Conservation (phyloP, 2,797 vertebrate species). For the Dallia pectoralis region DNA sequence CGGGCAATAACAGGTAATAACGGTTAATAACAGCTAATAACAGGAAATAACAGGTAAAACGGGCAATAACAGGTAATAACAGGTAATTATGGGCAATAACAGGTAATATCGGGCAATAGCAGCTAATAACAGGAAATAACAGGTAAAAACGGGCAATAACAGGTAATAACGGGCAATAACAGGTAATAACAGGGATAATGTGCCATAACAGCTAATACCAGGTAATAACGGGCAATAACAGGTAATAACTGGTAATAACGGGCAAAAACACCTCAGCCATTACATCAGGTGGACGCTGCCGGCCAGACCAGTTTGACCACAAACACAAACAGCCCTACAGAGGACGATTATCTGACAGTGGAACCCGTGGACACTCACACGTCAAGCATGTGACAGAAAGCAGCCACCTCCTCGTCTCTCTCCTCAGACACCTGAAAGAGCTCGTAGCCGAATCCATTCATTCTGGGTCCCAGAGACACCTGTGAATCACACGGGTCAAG, state of each 20-base stretch:
- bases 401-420: constrained; percentile 93
- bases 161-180: background rate
- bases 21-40: too few relatives aligned
- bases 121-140: background rate
- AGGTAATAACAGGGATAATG: background rate
- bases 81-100: background rate
- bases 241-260: background rate
- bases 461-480: constrained; percentile 71
- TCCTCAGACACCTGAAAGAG: constrained; percentile 95
- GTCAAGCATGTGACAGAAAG: constrained; percentile 95
- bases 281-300: background rate
- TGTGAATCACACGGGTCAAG: constrained; percentile 56
- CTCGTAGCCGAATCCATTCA: constrained; percentile 77
- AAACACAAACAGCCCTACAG: background rate
- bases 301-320: background rate
- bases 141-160: background rate
- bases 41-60: background rate
- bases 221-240: background rate
- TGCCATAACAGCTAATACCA: background rate
- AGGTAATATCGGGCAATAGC: too few relatives aligned
- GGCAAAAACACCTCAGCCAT: background rate
- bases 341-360: background rate
- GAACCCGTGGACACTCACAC: constrained; percentile 77
- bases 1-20: background rate
- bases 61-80: background rate